A percentile compares a stretch with the other conserved stretches of the same genome.
Evolutionary conservation across 1,140 invertebrate genomes (phyloP).

Genomic region (Limonius californicus): DNA sequence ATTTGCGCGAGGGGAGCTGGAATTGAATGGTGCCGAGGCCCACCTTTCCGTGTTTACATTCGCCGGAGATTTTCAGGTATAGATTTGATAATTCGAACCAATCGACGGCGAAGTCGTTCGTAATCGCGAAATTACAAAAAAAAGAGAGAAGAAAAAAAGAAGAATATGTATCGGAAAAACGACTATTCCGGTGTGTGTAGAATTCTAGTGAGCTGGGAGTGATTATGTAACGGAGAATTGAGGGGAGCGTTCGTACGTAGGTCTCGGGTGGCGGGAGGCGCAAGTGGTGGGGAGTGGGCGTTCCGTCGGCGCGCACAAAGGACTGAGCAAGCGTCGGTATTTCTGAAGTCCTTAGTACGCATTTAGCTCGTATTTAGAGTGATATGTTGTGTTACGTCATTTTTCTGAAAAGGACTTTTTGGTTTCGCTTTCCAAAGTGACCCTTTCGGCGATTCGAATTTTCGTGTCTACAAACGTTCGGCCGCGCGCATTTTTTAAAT

Average conservation of each 20-base stretch:
- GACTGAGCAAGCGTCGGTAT: slow-evolving; percentile 35
- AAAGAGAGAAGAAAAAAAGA: too few relatives aligned
- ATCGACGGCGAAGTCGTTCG: too few relatives aligned
- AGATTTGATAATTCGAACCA: too few relatives aligned
- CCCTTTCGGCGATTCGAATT: slow-evolving; percentile 40
- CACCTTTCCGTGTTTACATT: too few relatives aligned
- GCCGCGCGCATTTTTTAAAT: slow-evolving; percentile 2
- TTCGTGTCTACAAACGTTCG: slow-evolving; percentile 15
- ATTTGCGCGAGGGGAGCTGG: too few relatives aligned
- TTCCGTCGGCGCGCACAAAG: slow-evolving; percentile 28
- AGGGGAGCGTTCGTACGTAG: slow-evolving; percentile 23
- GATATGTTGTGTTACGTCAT: slow-evolving; percentile 49
- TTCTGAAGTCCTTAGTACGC: slow-evolving; percentile 42
- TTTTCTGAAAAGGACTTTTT: slow-evolving; percentile 46
- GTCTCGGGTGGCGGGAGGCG: slow-evolving; percentile 22
- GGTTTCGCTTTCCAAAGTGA: slow-evolving; percentile 46
- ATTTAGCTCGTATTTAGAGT: slow-evolving; percentile 48
- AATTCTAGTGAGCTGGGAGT: slow-evolving; percentile 1
- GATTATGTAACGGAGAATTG: slow-evolving; percentile 7
- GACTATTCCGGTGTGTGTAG: too few relatives aligned
- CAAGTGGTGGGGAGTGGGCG: slow-evolving; percentile 29
- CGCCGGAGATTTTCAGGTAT: too few relatives aligned
- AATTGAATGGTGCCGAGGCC: too few relatives aligned
- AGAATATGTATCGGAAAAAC: too few relatives aligned
- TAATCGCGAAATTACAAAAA: too few relatives aligned